Evolutionary conservation across 2,888 invertebrate species (phyloP).

Genomic region (Abrostola tripartita): DNA sequence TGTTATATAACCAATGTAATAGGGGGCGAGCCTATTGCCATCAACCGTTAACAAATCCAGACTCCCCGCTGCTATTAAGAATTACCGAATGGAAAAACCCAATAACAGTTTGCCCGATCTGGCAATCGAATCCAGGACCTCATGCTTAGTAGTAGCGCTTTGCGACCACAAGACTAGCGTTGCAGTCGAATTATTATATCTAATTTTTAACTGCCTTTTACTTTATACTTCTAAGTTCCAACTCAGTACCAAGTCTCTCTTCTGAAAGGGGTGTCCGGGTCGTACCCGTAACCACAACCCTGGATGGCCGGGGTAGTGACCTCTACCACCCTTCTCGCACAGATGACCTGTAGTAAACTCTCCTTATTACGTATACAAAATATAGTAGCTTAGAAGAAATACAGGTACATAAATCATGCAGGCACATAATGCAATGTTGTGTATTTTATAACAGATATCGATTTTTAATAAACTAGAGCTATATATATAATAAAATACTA

Average conservation of each 20-base stretch:
- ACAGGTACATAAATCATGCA: neutral
- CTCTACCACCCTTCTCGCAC: neutral
- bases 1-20: no score
- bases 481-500: no score
- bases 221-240: neutral
- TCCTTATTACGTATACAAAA: neutral
- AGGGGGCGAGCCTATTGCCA: no score
- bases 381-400: neutral
- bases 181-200: neutral
- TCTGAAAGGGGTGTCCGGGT: neutral
- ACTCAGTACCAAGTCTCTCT: no score
- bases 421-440: neutral
- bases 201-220: neutral
- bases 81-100: no score
- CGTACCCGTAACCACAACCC: neutral
- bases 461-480: neutral
- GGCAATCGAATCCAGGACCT: no score
- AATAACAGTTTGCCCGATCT: no score
- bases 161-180: no score
- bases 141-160: no score
- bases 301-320: neutral
- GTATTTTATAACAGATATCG: neutral
- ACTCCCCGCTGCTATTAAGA: no score
- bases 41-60: no score
- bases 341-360: slow-evolving; percentile 1